These are phyloP conservation scores for Steinernema khuongi DNA, from an alignment of 1,140 invertebrate species.

Conservation along the genomic window DNA sequence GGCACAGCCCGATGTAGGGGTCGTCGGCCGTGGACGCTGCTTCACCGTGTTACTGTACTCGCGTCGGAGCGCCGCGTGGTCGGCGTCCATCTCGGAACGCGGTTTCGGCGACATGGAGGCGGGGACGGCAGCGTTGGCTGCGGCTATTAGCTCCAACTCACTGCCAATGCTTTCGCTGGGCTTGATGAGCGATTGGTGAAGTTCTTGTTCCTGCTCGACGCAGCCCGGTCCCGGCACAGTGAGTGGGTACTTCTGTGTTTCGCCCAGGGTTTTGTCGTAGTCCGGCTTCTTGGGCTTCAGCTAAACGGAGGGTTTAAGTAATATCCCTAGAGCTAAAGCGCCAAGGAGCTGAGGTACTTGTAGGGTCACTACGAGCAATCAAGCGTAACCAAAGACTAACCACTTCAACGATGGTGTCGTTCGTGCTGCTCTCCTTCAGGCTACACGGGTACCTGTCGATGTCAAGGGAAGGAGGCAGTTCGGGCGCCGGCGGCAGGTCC, in stretches of 20 bases:
- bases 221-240: constrained; percentile 52
- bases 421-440: constrained; percentile 36
- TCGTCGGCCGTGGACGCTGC: constrained; percentile 47
- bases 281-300: constrained; percentile 9
- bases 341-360: not conserved
- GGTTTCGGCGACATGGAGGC: not conserved
- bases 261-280: constrained; percentile 40
- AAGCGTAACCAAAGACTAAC: constrained; percentile 22
- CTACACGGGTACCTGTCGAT: constrained; percentile 39
- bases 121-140: constrained; percentile 17
- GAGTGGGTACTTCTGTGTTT: constrained; percentile 57
- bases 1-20: constrained; percentile 45
- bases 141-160: constrained; percentile 21
- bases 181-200: constrained; percentile 50
- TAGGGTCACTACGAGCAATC: constrained; percentile 14
- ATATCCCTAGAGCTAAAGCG: constrained; percentile 8
- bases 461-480: constrained; percentile 43
- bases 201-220: constrained; percentile 53
- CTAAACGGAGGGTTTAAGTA: constrained; percentile 26
- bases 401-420: constrained; percentile 57
- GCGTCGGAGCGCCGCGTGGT: constrained; percentile 32
- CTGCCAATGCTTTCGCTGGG: constrained; percentile 19
- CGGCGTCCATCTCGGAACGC: constrained; percentile 10
- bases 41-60: constrained; percentile 35
- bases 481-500: constrained; percentile 48